Conservation (phyloP, 2,888 invertebrate species). For the Conops quadrifasciatus region DNA sequence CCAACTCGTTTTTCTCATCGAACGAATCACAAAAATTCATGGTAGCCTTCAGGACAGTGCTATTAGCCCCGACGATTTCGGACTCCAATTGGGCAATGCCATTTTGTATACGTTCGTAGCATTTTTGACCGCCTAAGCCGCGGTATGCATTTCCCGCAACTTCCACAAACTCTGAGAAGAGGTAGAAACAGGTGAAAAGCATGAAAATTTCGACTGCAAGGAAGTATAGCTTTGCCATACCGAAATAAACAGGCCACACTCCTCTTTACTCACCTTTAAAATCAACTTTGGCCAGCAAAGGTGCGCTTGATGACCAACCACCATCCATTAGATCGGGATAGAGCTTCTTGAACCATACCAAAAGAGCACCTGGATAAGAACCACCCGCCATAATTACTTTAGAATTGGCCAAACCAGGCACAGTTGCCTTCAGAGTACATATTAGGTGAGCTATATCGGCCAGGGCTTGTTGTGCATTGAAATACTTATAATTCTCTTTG, state of each 20-base stretch:
- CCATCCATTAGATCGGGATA: conserved; percentile 73
- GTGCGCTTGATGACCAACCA: conserved; percentile 73
- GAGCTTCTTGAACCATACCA: conserved; percentile 72
- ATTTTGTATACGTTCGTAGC: conserved; percentile 59
- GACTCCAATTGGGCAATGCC: too few relatives aligned
- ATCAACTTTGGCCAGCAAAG: conserved; percentile 71
- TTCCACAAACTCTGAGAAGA: neutral
- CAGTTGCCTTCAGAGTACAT: conserved; percentile 62
- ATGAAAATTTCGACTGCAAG: too few relatives aligned
- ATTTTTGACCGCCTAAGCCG: conserved; percentile 56
- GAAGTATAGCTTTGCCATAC: neutral
- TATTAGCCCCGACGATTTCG: too few relatives aligned
- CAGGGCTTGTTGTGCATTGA: conserved; percentile 73
- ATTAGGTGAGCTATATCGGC: conserved; percentile 75
- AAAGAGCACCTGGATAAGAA: conserved; percentile 76
- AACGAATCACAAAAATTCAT: too few relatives aligned
- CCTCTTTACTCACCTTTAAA: conserved; percentile 67
- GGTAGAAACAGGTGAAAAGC: too few relatives aligned
- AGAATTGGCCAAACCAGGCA: conserved; percentile 59
- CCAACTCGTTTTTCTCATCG: too few relatives aligned
- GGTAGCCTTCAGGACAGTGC: too few relatives aligned
- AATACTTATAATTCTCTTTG: conserved; percentile 69
- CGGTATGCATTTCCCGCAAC: neutral
- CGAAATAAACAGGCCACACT: neutral
- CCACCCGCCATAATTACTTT: conserved; percentile 71